Percentiles rank a stretch among this genome's conserved stretches.
phyloP scores from a whole-genome alignment of 53 echinoderm and acorn worm genomes.

The Astropecten irregularis region DNA sequence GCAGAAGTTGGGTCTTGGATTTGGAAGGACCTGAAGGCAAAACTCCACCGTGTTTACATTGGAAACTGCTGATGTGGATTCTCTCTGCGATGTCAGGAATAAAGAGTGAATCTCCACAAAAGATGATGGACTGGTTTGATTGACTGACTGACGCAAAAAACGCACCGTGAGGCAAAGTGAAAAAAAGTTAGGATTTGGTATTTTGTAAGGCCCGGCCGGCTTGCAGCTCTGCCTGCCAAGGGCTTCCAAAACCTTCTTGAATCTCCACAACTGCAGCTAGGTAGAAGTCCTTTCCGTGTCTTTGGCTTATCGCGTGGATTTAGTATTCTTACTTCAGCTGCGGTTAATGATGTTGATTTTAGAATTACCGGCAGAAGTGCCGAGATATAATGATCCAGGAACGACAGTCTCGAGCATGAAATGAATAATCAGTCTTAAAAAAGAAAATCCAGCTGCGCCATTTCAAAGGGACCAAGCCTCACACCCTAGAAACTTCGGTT shows the following conservation, averaged over 20 bases:
- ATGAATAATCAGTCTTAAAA: too few species aligned
- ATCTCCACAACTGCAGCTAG: neutral
- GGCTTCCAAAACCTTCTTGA: too few species aligned
- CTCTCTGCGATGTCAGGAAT: neutral
- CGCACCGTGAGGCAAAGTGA: too few species aligned
- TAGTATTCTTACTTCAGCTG: neutral
- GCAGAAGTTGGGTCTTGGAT: too few species aligned
- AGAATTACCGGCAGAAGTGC: neutral
- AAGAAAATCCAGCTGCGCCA: too few species aligned
- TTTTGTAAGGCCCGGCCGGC: too few species aligned
- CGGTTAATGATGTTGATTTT: slow-evolving; percentile 34
- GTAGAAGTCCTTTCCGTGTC: neutral
- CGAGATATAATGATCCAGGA: neutral
- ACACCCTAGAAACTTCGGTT: too few species aligned
- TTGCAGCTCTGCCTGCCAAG: too few species aligned
- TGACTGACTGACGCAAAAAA: slow-evolving; percentile 5
- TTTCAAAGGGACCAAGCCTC: too few species aligned
- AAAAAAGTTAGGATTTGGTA: too few species aligned
- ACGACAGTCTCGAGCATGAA: neutral
- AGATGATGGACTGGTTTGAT: neutral
- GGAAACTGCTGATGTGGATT: slow-evolving; percentile 47
- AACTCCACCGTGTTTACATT: slow-evolving; percentile 34
- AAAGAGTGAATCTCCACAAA: neutral
- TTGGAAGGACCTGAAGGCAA: too few species aligned
- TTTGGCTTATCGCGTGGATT: neutral